Percentiles rank a stretch among this genome's conserved stretches.
phyloP scores from a whole-genome alignment of 1,140 invertebrate species.

The Battus philenor region DNA sequence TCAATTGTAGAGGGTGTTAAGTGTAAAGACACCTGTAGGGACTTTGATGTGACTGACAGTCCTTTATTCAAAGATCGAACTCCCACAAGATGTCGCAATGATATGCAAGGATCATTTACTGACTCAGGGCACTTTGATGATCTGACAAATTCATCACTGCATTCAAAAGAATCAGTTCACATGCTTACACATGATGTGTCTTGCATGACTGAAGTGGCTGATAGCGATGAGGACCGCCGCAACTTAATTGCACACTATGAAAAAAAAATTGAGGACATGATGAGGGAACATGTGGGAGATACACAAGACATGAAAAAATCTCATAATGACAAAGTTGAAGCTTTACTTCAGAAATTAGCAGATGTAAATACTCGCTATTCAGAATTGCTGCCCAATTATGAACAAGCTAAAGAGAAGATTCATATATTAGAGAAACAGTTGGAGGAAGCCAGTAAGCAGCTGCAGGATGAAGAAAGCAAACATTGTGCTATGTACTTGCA shows the following conservation, averaged over 20 bases:
- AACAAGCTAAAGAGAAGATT: slow-evolving; percentile 81
- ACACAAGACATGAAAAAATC: slow-evolving; percentile 83
- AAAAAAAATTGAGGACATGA: slow-evolving; percentile 83
- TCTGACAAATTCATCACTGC: slow-evolving; percentile 81
- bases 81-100: slow-evolving; percentile 60
- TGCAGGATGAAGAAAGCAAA: slow-evolving; percentile 83
- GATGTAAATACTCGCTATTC: slow-evolving; percentile 87
- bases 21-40: slow-evolving; percentile 47
- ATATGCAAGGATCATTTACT: slow-evolving; percentile 83
- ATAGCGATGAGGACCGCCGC: slow-evolving; percentile 79
- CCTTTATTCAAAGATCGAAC: slow-evolving; percentile 59
- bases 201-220: slow-evolving; percentile 70
- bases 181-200: slow-evolving; percentile 75
- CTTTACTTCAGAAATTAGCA: slow-evolving; percentile 84
- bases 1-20: slow-evolving; percentile 72
- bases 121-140: slow-evolving; percentile 93
- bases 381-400: slow-evolving; percentile 81
- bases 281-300: slow-evolving; percentile 81
- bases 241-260: slow-evolving; percentile 83
- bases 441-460: slow-evolving; percentile 80
- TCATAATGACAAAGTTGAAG: slow-evolving; percentile 88
- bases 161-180: slow-evolving; percentile 83
- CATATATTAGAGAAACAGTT: slow-evolving; percentile 82
- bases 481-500: slow-evolving; percentile 87
- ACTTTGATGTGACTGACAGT: slow-evolving; percentile 63